Evolutionary conservation across 2,797 vertebrate genomes (phyloP).

Genomic region (Uromys caudimaculatus): DNA sequence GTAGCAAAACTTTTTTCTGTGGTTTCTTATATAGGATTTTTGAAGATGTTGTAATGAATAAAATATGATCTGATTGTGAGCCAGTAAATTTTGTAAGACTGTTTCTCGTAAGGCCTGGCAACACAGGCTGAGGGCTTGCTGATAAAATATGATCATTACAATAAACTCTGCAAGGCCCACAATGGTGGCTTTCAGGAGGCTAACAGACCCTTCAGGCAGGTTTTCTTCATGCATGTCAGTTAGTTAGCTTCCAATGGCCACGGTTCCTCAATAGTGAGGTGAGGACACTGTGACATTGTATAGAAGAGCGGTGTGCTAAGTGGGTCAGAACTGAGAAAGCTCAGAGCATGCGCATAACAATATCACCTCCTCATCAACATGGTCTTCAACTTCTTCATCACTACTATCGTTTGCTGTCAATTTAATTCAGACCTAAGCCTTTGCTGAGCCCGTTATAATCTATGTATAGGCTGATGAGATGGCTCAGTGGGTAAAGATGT

Average conservation of each 20-base stretch:
- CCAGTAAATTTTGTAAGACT: background rate
- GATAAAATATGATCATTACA: slow-evolving; percentile 13
- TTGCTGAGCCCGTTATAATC: background rate
- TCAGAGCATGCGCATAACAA: background rate
- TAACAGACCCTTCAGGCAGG: background rate
- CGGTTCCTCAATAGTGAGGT: background rate
- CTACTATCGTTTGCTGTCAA: too few relatives aligned
- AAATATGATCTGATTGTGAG: slow-evolving; percentile 33
- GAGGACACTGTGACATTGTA: background rate
- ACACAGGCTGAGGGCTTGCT: background rate
- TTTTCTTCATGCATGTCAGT: background rate
- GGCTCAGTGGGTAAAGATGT: background rate
- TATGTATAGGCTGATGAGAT: background rate
- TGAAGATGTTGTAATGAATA: slow-evolving; percentile 24
- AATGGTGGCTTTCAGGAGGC: background rate
- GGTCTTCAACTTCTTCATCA: background rate
- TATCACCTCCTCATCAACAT: too few relatives aligned
- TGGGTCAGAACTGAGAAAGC: background rate
- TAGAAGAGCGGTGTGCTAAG: background rate
- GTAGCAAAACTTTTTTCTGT: background rate
- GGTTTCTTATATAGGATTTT: slow-evolving; percentile 41
- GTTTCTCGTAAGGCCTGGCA: slow-evolving; percentile 12
- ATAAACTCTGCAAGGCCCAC: background rate
- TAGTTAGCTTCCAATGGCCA: background rate
- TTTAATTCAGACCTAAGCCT: background rate